A percentile compares a stretch with the other conserved stretches of the same genome.
Conservation (phyloP, 2,888 invertebrate genomes). For the Phrixothrix hirtus region DNA sequence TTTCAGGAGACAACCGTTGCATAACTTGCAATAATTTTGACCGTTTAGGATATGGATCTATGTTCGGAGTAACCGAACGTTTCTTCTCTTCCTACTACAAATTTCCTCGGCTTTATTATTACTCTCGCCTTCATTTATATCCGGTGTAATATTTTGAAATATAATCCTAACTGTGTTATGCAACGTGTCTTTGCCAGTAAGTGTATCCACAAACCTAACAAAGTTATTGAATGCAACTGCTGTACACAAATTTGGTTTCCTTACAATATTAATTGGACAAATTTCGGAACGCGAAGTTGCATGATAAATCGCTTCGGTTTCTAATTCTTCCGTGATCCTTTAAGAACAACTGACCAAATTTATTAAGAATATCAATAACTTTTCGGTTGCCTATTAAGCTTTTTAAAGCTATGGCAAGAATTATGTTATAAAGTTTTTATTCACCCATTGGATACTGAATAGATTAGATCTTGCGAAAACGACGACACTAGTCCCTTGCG, state of each 20-base stretch:
- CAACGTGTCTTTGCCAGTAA: too few species aligned
- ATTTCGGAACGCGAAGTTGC: slow-evolving; percentile 24
- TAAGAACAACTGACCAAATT: too few species aligned
- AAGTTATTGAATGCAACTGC: too few species aligned
- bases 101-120: neutral
- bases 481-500: too few species aligned
- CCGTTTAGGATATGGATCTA: neutral
- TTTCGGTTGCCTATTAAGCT: slow-evolving; percentile 41
- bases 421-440: slow-evolving; percentile 40
- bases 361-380: slow-evolving; percentile 43
- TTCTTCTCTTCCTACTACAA: neutral
- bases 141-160: too few species aligned
- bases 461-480: slow-evolving; percentile 34
- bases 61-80: neutral
- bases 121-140: slow-evolving; percentile 11
- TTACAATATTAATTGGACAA: too few species aligned
- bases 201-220: too few species aligned
- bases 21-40: neutral
- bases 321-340: too few species aligned
- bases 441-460: slow-evolving; percentile 33
- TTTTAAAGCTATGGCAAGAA: slow-evolving; percentile 43
- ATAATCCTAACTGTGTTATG: too few species aligned
- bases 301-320: slow-evolving; percentile 42
- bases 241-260: too few species aligned
- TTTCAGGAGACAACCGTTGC: too few species aligned